A percentile compares a stretch with the other conserved stretches of the same genome.
Conservation (phyloP, 2,113 vertebrate species). For the Seriola rivoliana region DNA sequence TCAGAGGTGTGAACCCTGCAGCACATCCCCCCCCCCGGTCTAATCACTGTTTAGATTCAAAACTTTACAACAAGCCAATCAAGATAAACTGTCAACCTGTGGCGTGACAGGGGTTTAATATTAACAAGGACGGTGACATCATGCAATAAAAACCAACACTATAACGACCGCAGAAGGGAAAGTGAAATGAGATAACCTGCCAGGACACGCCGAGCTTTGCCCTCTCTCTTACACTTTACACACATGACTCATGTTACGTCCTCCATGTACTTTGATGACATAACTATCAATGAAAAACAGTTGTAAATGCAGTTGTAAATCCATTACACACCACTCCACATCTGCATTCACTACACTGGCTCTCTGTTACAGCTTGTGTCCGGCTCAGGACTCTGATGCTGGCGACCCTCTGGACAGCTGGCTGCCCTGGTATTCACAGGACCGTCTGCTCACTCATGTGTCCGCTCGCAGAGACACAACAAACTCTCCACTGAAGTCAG, state of each 20-base stretch:
- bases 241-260: neutral
- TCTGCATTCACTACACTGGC: neutral
- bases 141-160: slow-evolving; percentile 30
- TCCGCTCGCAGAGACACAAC: too few relatives aligned
- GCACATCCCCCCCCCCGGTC: neutral
- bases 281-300: neutral
- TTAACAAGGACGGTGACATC: slow-evolving; percentile 61
- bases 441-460: neutral
- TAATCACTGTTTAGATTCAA: slow-evolving; percentile 41
- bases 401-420: neutral
- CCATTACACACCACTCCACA: neutral
- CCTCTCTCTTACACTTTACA: neutral
- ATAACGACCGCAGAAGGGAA: neutral
- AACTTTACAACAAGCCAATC: slow-evolving; percentile 33
- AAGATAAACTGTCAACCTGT: neutral
- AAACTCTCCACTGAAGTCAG: too few relatives aligned
- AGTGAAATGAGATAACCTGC: neutral
- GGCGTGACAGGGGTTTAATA: slow-evolving; percentile 50
- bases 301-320: neutral
- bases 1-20: neutral
- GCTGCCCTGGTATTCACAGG: neutral
- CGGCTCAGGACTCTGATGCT: neutral
- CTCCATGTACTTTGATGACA: slow-evolving; percentile 22
- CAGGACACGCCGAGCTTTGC: neutral
- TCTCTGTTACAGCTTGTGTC: neutral